These are phyloP conservation scores for Rhombomys opimus DNA, from an alignment of 2,113 vertebrate genomes.

Conservation along the genomic window DNA sequence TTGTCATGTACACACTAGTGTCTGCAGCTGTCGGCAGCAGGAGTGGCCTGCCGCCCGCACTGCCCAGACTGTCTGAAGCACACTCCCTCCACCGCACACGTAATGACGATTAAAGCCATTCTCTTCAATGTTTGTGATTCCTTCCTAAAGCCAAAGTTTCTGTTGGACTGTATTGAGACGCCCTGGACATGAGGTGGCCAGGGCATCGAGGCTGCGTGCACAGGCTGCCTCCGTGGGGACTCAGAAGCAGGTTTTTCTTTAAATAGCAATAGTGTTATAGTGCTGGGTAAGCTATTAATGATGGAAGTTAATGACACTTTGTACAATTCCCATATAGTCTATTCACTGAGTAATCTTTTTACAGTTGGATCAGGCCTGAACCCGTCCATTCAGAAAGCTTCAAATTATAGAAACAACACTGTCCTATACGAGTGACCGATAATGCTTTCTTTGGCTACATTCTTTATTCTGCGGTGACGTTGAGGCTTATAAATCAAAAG, in stretches of 20 bases:
- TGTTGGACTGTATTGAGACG: constrained; percentile 69
- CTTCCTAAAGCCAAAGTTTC: constrained; percentile 88
- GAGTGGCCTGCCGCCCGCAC: constrained; percentile 83
- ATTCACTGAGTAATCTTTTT: constrained; percentile 75
- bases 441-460: constrained; percentile 82
- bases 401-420: constrained; percentile 79
- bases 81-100: constrained; percentile 78
- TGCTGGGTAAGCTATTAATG: constrained; percentile 75
- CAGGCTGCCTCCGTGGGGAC: constrained; percentile 66
- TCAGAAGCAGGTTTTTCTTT: constrained; percentile 81
- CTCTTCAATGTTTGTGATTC: constrained; percentile 87
- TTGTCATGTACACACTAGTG: constrained; percentile 84
- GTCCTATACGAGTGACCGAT: constrained; percentile 78
- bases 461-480: constrained; percentile 83
- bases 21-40: constrained; percentile 85
- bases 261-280: constrained; percentile 80
- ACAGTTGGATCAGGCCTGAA: constrained; percentile 73
- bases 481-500: constrained; percentile 80
- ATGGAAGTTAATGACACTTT: constrained; percentile 80
- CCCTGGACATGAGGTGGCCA: constrained; percentile 2
- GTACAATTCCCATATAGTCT: constrained; percentile 81
- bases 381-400: constrained; percentile 79
- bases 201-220: constrained; percentile 33
- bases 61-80: constrained; percentile 89
- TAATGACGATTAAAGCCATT: constrained; percentile 90